A percentile compares a stretch with the other conserved stretches of the same genome.
Evolutionary conservation across 2,797 vertebrate genomes (phyloP).

Genomic region (Decapterus maruadsi): DNA sequence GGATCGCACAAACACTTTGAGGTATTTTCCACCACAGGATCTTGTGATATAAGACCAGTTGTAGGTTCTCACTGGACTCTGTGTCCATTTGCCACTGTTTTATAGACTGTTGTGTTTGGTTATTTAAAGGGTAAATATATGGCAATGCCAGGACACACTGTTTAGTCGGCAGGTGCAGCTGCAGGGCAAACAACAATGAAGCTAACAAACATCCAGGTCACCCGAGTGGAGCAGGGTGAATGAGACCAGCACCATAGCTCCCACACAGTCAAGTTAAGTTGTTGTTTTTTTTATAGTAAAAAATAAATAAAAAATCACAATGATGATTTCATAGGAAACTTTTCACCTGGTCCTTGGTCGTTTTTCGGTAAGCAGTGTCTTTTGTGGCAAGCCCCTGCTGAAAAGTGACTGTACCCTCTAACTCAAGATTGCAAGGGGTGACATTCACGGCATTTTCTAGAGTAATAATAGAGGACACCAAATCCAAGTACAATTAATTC

Average conservation of each 20-base stretch:
- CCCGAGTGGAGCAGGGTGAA: neutral
- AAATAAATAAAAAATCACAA: too few relatives aligned
- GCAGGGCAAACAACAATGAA: neutral
- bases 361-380: too few relatives aligned
- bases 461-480: too few relatives aligned
- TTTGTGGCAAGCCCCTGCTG: too few relatives aligned
- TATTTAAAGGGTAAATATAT: neutral
- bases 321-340: too few relatives aligned
- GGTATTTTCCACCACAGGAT: neutral
- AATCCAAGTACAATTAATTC: too few relatives aligned
- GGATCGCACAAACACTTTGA: constrained; percentile 24
- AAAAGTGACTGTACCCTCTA: too few relatives aligned
- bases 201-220: neutral
- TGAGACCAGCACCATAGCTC: neutral
- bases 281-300: too few relatives aligned
- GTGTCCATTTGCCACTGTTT: neutral
- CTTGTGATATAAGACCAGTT: neutral
- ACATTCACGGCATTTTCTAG: too few relatives aligned
- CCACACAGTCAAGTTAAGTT: too few relatives aligned
- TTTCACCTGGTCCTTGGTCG: too few relatives aligned
- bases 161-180: neutral
- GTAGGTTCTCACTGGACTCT: neutral
- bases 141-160: neutral
- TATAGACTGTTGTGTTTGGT: neutral
- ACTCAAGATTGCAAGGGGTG: too few relatives aligned